Percentiles rank a stretch among this genome's conserved stretches.
phyloP scores from a whole-genome alignment of 1,140 invertebrate genomes.

The Magallana gigas region DNA sequence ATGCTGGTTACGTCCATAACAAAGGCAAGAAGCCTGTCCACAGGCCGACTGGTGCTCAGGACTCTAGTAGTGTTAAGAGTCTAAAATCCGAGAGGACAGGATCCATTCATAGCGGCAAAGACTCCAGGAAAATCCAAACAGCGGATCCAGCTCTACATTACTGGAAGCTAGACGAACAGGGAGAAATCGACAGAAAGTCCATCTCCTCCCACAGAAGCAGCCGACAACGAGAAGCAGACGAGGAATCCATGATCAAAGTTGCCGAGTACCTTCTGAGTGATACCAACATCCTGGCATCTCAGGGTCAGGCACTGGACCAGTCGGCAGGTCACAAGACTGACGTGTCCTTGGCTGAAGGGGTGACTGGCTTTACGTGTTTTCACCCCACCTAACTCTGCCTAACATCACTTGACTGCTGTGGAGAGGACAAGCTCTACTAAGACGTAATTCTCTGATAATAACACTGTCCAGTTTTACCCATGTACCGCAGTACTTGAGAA shows the following conservation, averaged over 20 bases:
- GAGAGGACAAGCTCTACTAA: background rate
- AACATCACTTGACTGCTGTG: constrained; percentile 32
- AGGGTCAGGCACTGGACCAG: background rate
- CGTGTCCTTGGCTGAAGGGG: constrained; percentile 48
- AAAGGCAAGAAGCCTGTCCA: constrained; percentile 40
- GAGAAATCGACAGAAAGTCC: background rate
- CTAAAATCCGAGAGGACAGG: constrained; percentile 10
- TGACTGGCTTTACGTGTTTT: constrained; percentile 34
- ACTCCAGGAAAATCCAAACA: background rate
- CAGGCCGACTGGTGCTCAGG: constrained; percentile 28
- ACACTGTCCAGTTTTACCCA: constrained; percentile 7
- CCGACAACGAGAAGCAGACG: constrained; percentile 19
- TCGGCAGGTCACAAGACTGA: constrained; percentile 14
- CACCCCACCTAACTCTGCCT: constrained; percentile 16
- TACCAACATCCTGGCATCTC: background rate
- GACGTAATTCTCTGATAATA: constrained; percentile 6
- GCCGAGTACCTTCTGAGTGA: constrained; percentile 54
- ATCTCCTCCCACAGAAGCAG: background rate
- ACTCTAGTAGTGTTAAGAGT: constrained; percentile 3
- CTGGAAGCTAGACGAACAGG: background rate
- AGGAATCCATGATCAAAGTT: constrained; percentile 49
- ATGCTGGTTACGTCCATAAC: constrained; percentile 44
- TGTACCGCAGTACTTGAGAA: constrained; percentile 19
- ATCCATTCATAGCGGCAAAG: constrained; percentile 22
- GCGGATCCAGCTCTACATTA: constrained; percentile 20